phyloP scores from a whole-genome alignment of 1,140 invertebrate species.

The Trichonephila clavipes region DNA sequence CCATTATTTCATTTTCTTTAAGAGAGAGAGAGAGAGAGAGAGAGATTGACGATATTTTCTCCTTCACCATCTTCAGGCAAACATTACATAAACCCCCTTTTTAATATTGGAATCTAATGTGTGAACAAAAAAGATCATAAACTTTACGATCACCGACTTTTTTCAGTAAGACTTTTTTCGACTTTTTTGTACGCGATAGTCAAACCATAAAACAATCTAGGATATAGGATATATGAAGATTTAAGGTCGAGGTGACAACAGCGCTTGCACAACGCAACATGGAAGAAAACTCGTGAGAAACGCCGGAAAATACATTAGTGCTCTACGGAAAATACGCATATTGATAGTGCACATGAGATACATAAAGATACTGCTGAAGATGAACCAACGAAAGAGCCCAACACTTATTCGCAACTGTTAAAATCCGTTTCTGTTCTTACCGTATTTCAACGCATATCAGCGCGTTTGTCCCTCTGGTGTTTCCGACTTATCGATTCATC shows the following conservation, averaged over 20 bases:
- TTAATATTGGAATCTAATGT: not conserved
- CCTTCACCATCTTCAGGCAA: not conserved
- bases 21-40: too few relatives aligned
- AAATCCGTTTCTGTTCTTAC: slow-evolving; percentile 28
- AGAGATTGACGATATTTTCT: not conserved
- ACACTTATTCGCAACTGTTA: not conserved
- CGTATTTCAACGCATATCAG: slow-evolving; percentile 34
- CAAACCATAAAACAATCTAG: not conserved
- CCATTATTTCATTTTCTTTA: too few relatives aligned
- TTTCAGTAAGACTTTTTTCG: not conserved
- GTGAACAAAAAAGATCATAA: slow-evolving; percentile 1
- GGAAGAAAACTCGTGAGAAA: slow-evolving; percentile 29
- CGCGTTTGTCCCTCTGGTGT: not conserved
- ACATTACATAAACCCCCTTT: not conserved
- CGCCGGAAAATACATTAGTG: not conserved
- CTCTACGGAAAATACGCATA: not conserved
- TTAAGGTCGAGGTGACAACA: not conserved
- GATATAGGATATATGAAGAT: slow-evolving; percentile 1
- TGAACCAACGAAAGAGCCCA: not conserved
- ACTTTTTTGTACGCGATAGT: too few relatives aligned
- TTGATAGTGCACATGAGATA: slow-evolving; percentile 2
- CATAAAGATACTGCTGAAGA: slow-evolving; percentile 47
- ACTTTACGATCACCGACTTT: not conserved
- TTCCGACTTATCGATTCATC: slow-evolving; percentile 60
- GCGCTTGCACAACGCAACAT: not conserved